Evolutionary conservation across 2,797 vertebrate genomes (phyloP).

Genomic region (Morus bassanus): DNA sequence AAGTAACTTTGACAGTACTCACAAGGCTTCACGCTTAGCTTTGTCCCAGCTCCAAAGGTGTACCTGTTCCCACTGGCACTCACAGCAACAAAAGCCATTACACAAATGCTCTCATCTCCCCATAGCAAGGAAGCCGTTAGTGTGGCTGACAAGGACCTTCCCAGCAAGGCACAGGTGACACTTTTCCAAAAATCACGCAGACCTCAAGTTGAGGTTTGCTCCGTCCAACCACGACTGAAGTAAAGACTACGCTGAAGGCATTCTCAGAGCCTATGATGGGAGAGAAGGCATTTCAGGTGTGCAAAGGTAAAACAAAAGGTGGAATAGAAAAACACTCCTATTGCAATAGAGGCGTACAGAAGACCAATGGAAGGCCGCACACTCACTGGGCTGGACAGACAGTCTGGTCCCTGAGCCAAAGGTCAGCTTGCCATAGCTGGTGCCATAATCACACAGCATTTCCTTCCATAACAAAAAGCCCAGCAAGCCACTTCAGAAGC

Average conservation of each 20-base stretch:
- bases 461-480: neutral
- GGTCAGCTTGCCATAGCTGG: rapidly evolving
- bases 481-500: neutral
- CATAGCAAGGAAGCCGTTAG: neutral
- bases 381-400: neutral
- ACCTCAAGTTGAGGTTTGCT: neutral
- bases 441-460: neutral
- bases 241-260: too few relatives aligned
- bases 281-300: neutral
- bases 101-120: neutral
- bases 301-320: too few relatives aligned
- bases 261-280: neutral
- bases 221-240: neutral
- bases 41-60: constrained; percentile 39
- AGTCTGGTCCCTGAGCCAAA: neutral
- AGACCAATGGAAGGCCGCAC: too few relatives aligned
- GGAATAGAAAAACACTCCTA: too few relatives aligned
- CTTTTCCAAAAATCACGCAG: neutral
- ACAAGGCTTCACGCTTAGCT: constrained; percentile 1
- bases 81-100: neutral
- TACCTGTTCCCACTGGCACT: neutral
- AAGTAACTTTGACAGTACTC: neutral
- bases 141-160: neutral
- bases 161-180: neutral
- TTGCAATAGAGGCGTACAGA: too few relatives aligned